Base-by-base conservation (phyloP, 1,140 invertebrate species). In the Temnothorax nylanderi region DNA sequence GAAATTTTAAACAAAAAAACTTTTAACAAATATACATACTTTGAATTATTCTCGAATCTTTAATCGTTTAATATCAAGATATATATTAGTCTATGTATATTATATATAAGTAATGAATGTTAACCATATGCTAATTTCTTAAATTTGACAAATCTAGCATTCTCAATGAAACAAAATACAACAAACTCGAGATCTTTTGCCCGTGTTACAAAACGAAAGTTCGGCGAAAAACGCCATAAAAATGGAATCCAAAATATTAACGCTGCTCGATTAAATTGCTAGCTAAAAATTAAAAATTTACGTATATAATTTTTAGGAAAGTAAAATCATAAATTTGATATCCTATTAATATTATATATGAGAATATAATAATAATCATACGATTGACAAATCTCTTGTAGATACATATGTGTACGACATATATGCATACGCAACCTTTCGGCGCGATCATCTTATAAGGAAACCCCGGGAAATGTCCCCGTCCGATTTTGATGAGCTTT, bases 81-180 rank as follows among this genome's bases (percentile, higher is more conserved):
- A 54, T 75, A 62, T 49, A 62, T 44, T 21, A 10, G 34, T 49
- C 3, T 44, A 47, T 41, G 44, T 16, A 26, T 49, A 60, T 54
- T 44, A 34, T 18, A 58, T 10, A 44, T 41, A 75, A 47, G 5
- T 26, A 65, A 77, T 75, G 32, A 62, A 62, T 49, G 32, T 51
- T 44, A 62, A 81, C 5, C 65, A 18, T 32, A 34, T 8, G 1
- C 18, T 54, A 26, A 26, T 37, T 32, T 2, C 7, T 56, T 6
- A 34, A 65, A 78, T 78, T 56, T 54, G 37, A 69, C 49, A 85
- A 87, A 69, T 87, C 62, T 69, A 85, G 34, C 71, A 85, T 85
- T 76, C 65, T 77, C 65, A 21, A 37, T 49, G 8, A 49, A 81
- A 81, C 49, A 34, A 71, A 49, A 34, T 75, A 60, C 80, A 82